Percentiles rank a stretch among this genome's conserved stretches.
These are phyloP conservation scores for Drosophila birchii DNA, from an alignment of 2,888 invertebrate genomes.

Conservation along the genomic window DNA sequence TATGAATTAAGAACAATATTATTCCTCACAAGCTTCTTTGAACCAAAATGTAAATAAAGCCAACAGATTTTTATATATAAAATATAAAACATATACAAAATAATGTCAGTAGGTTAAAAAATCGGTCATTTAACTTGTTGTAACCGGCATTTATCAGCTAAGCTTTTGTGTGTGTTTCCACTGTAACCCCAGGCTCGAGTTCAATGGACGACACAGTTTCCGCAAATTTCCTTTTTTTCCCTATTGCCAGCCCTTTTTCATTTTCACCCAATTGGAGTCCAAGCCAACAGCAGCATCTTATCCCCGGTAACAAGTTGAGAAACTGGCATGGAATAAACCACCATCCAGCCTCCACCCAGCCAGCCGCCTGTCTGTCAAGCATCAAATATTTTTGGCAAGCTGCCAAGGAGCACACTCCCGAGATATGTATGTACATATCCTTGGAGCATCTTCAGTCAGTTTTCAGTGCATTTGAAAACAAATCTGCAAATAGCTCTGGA, in stretches of 20 bases:
- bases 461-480: constrained; percentile 16
- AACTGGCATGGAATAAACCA: constrained; percentile 1
- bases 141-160: neutral
- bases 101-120: neutral
- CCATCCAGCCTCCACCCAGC: neutral
- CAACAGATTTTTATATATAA: neutral
- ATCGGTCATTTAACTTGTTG: neutral
- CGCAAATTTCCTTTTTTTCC: constrained; percentile 44
- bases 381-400: constrained; percentile 52
- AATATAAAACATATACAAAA: neutral
- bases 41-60: neutral
- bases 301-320: neutral
- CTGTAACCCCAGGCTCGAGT: constrained; percentile 10
- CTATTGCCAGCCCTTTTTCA: constrained; percentile 41
- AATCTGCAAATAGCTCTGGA: constrained; percentile 31
- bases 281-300: constrained; percentile 15
- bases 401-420: constrained; percentile 27
- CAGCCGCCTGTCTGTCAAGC: constrained; percentile 39
- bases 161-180: neutral
- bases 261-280: constrained; percentile 41
- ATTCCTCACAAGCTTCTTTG: neutral
- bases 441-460: constrained; percentile 3
- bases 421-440: neutral
- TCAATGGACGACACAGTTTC: constrained; percentile 43
- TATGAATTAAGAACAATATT: no score